Percentiles rank a stretch among this genome's conserved stretches.
Evolutionary conservation across 1,140 invertebrate species (phyloP).

Genomic region (Elysia chlorotica): DNA sequence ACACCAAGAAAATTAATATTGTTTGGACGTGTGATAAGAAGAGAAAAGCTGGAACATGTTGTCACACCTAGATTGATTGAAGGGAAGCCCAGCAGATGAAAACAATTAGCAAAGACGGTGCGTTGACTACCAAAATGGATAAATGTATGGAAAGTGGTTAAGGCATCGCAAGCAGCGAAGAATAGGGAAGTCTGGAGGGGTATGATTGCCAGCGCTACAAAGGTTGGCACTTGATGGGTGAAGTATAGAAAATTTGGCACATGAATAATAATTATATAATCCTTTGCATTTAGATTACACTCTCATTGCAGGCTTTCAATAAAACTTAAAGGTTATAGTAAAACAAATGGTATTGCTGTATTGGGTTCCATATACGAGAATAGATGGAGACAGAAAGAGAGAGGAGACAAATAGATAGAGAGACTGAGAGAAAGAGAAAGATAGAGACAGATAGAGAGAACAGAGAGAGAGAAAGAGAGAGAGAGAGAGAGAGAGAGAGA

Average conservation of each 20-base stretch:
- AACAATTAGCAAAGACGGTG: no score
- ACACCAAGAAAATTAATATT: neutral
- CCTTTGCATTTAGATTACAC: neutral
- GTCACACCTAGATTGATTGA: neutral
- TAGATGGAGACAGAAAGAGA: neutral
- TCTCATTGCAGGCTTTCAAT: neutral
- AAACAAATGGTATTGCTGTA: neutral
- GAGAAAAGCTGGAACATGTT: neutral
- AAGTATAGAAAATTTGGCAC: neutral
- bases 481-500: neutral
- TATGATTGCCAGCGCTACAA: neutral
- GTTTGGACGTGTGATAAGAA: neutral
- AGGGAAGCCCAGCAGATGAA: neutral
- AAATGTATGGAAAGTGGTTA: neutral
- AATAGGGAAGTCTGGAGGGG: no score
- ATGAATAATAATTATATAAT: neutral
- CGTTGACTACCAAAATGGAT: no score
- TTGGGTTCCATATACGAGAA: neutral
- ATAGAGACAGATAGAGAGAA: no score
- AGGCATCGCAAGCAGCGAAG: no score
- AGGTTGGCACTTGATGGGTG: neutral
- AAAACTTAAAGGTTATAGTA: neutral
- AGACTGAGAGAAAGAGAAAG: neutral
- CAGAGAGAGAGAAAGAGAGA: neutral
- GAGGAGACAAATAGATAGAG: constrained; percentile 3